Percentiles rank a stretch among this genome's conserved stretches.
Evolutionary conservation across 2,797 vertebrate genomes (phyloP).

Genomic region (Periophthalmus magnuspinnatus): DNA sequence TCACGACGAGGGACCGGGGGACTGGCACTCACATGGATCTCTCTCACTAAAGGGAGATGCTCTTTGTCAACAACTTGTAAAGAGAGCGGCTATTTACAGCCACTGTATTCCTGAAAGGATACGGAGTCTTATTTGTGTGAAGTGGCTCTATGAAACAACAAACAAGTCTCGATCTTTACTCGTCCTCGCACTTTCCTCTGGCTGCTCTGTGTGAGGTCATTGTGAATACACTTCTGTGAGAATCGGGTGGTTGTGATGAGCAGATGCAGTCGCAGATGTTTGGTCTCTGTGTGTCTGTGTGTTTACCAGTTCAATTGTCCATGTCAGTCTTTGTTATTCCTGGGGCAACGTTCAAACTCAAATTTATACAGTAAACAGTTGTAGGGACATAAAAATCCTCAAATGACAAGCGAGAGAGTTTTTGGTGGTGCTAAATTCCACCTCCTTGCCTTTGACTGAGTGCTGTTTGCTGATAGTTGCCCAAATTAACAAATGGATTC

Average conservation of each 20-base stretch:
- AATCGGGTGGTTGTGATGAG: conserved; percentile 45
- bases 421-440: neutral
- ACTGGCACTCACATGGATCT: conserved; percentile 24
- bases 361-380: conserved; percentile 25
- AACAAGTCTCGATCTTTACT: conserved; percentile 54
- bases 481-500: neutral
- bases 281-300: conserved; percentile 49
- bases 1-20: conserved; percentile 33
- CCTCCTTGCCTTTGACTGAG: neutral
- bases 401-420: neutral
- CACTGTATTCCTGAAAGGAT: conserved; percentile 73
- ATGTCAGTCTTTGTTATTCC: conserved; percentile 47
- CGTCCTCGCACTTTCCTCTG: conserved; percentile 24
- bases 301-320: conserved; percentile 64
- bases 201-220: conserved; percentile 40
- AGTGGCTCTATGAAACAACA: conserved; percentile 50
- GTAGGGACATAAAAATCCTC: neutral
- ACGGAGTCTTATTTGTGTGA: conserved; percentile 65
- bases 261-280: conserved; percentile 68
- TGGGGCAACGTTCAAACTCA: conserved; percentile 28
- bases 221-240: conserved; percentile 44
- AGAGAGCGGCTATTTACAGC: conserved; percentile 71
- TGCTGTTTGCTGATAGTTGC: neutral
- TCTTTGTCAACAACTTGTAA: conserved; percentile 78
- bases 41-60: conserved; percentile 55